Evolutionary conservation across 1,140 invertebrate species (phyloP).

Genomic region (Lasaia peninsularis): DNA sequence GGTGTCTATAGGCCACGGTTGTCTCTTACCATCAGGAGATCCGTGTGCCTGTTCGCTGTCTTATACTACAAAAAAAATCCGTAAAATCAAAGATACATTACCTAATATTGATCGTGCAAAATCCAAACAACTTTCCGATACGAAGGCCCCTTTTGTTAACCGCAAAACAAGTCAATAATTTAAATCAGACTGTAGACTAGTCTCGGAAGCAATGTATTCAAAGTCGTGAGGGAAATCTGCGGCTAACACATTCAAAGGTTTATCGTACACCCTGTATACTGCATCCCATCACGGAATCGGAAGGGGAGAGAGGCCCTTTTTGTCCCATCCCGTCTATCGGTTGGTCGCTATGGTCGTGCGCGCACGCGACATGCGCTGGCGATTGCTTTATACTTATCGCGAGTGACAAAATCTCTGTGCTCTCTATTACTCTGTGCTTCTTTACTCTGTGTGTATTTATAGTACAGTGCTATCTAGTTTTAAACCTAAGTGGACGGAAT

Average conservation of each 20-base stretch:
- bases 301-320: slow-evolving; percentile 68
- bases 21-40: too few species aligned
- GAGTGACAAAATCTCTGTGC: slow-evolving; percentile 29
- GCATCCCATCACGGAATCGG: slow-evolving; percentile 66
- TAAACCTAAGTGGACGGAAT: slow-evolving; percentile 49
- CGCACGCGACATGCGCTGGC: slow-evolving; percentile 45
- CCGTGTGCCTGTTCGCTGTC: too few species aligned
- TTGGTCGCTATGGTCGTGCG: slow-evolving; percentile 56
- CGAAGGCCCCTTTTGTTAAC: not conserved
- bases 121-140: not conserved
- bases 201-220: slow-evolving; percentile 7
- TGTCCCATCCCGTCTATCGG: slow-evolving; percentile 57
- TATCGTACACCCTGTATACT: slow-evolving; percentile 46
- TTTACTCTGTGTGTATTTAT: slow-evolving; percentile 53
- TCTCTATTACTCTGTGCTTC: slow-evolving; percentile 32
- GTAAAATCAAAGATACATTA: too few species aligned
- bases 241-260: slow-evolving; percentile 26
- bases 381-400: slow-evolving; percentile 29
- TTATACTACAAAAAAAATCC: too few species aligned
- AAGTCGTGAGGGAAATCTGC: slow-evolving; percentile 19
- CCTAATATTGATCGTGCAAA: not conserved
- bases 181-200: slow-evolving; percentile 11
- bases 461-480: slow-evolving; percentile 39
- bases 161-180: slow-evolving; percentile 9
- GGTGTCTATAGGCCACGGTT: too few species aligned